phyloP scores from a whole-genome alignment of 2,888 invertebrate genomes.

The Gerosis bhagava region DNA sequence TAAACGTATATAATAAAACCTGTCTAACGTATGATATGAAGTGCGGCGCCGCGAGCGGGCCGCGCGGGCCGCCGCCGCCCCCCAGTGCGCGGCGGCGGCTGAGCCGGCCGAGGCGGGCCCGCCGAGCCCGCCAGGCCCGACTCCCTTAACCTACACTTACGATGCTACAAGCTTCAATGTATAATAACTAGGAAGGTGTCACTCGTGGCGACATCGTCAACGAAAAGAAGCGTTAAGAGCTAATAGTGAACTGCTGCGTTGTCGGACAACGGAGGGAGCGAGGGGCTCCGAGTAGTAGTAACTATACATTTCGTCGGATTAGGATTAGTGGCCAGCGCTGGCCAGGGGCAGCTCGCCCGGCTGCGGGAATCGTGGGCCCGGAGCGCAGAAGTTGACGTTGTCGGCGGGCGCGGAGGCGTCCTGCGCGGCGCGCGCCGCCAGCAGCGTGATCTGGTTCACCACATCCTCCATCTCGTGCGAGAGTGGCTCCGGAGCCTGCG shows the following conservation, averaged over 20 bases:
- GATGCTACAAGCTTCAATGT: constrained; percentile 78
- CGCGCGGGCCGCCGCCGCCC: constrained; percentile 70
- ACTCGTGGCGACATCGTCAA: constrained; percentile 70
- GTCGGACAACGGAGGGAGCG: constrained; percentile 81
- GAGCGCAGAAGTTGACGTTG: constrained; percentile 83
- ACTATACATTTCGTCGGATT: constrained; percentile 79
- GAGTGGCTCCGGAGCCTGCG: constrained; percentile 76
- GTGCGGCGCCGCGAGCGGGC: constrained; percentile 64
- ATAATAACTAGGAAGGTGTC: constrained; percentile 78
- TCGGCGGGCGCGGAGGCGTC: constrained; percentile 80
- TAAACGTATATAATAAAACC: constrained; percentile 80
- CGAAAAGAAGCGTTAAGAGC: constrained; percentile 81
- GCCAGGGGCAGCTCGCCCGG: constrained; percentile 82
- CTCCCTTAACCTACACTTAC: constrained; percentile 76
- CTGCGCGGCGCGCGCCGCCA: constrained; percentile 89
- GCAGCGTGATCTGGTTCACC: constrained; percentile 90
- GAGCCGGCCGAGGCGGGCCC: constrained; percentile 4
- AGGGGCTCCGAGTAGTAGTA: constrained; percentile 76
- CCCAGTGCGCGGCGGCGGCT: constrained; percentile 65
- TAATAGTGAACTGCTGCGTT: constrained; percentile 83
- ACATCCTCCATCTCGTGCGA: constrained; percentile 93
- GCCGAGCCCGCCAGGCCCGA: constrained; percentile 38
- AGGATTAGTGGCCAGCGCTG: constrained; percentile 81
- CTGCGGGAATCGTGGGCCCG: constrained; percentile 82
- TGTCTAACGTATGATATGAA: constrained; percentile 82